Evolutionary conservation across 2,113 vertebrate genomes (phyloP).

Genomic region (Paracyprichromis sp.): DNA sequence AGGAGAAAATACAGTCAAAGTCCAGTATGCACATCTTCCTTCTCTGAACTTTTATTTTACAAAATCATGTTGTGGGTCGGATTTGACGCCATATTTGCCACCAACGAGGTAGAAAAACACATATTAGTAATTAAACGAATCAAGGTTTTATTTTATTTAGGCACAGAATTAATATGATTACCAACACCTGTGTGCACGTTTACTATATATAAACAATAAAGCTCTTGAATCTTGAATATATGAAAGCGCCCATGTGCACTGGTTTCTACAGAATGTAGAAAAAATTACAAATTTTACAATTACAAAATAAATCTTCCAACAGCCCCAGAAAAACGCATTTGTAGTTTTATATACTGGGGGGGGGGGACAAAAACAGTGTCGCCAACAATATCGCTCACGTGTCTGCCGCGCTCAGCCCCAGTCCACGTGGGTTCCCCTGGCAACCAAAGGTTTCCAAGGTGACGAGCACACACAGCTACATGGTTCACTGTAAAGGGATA

Average conservation of each 20-base stretch:
- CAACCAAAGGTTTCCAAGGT: conserved; percentile 34
- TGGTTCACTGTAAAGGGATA: background rate
- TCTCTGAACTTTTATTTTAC: background rate
- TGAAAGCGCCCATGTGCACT: background rate
- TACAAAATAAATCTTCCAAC: background rate
- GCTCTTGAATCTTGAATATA: background rate
- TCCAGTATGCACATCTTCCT: background rate
- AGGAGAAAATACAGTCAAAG: background rate
- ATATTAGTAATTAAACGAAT: background rate
- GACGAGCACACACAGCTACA: background rate
- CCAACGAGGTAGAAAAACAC: background rate
- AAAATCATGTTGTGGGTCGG: background rate
- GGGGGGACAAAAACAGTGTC: rapidly evolving
- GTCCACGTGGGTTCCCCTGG: background rate
- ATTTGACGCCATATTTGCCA: background rate
- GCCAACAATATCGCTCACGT: background rate
- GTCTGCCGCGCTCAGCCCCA: background rate
- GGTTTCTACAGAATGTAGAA: background rate
- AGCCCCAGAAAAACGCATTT: background rate
- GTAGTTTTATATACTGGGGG: background rate
- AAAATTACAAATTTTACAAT: background rate
- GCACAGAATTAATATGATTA: background rate
- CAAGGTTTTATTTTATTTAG: background rate
- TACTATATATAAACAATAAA: background rate
- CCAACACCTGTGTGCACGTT: background rate